Base-by-base conservation (phyloP, 2,888 invertebrate genomes). In the Omphaloscelis lunosa region DNA sequence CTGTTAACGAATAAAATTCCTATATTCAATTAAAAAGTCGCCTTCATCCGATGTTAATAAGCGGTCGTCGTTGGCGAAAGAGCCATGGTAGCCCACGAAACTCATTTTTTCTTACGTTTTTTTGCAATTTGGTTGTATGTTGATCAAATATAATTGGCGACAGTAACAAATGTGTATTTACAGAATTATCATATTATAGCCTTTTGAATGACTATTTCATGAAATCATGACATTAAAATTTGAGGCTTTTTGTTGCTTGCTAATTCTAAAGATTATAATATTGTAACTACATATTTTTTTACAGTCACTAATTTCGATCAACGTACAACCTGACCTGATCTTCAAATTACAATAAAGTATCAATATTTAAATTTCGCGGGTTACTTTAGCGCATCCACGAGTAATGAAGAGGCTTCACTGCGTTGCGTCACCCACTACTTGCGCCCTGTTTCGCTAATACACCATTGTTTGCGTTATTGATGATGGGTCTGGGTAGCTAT, bases 401-500 rank as follows among this genome's bases (percentile, higher is more conserved):
- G 20, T 48, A 53, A 61, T 20, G 34, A 51, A 58, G 51, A 63
- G 23, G 41, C 41, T 58, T 63, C 65, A 29, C 17, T 53, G 15
- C 39, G 59, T 68, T 80, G 45, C 80, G 65, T 82, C 79, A 75
- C 61, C 72, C 75, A 69, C 76, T 67, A 77, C 77, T 84, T 72
- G 79, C 71, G 68, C 59, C 59, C 74, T 80, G 77, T 61, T 81
- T 83, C 69, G 58, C 53, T 86, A 82, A 80, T 82, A 83, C 72
- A 76, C 79, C 82, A 88, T 88, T 85, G 87, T 88, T 84, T 79
- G 59, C 48, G 53, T 80, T 87, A 87, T 88, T 86, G 89, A 86
- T 86, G 89, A 86, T 86, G 84, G 71, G 79, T 68, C 77, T 80
- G 68, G 62, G 80, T 71, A 82, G 75, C 80, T 70, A 82, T 82